A percentile compares a stretch with the other conserved stretches of the same genome.
phyloP scores from a whole-genome alignment of 2,113 vertebrate species.

The Prinia subflava region DNA sequence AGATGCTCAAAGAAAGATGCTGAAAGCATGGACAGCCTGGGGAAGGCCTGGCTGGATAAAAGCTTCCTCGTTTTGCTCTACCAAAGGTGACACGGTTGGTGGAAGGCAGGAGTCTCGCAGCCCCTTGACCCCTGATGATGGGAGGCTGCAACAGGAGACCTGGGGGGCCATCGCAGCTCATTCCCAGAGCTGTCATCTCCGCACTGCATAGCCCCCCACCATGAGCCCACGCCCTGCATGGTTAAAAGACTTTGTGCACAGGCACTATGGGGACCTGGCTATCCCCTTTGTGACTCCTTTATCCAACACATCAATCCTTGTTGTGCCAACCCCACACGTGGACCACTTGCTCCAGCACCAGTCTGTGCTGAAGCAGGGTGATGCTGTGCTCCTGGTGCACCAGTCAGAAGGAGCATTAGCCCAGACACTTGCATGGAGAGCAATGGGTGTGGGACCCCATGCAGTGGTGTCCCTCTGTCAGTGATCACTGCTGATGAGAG shows the following conservation, averaged over 20 bases:
- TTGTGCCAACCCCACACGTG: fast-evolving
- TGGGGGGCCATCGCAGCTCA: fast-evolving
- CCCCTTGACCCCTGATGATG: neutral
- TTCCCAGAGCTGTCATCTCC: neutral
- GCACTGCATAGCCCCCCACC: fast-evolving
- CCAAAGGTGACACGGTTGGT: fast-evolving
- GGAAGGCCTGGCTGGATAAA: neutral
- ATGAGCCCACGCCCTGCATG: neutral
- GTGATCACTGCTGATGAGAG: neutral
- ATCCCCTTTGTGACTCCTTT: neutral
- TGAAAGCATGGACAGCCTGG: neutral
- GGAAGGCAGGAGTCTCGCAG: fast-evolving
- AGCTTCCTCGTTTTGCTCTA: neutral
- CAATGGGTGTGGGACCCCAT: fast-evolving
- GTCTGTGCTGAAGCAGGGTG: fast-evolving
- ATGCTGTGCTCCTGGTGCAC: neutral
- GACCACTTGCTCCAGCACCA: neutral
- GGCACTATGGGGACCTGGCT: neutral
- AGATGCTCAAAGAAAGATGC: neutral
- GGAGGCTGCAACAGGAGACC: fast-evolving
- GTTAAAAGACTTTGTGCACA: fast-evolving
- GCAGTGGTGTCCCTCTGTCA: neutral
- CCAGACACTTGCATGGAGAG: fast-evolving
- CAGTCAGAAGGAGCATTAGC: neutral
- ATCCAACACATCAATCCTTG: neutral